Conservation (phyloP, 2,113 vertebrate genomes). For the Xenopus laevis region DNA sequence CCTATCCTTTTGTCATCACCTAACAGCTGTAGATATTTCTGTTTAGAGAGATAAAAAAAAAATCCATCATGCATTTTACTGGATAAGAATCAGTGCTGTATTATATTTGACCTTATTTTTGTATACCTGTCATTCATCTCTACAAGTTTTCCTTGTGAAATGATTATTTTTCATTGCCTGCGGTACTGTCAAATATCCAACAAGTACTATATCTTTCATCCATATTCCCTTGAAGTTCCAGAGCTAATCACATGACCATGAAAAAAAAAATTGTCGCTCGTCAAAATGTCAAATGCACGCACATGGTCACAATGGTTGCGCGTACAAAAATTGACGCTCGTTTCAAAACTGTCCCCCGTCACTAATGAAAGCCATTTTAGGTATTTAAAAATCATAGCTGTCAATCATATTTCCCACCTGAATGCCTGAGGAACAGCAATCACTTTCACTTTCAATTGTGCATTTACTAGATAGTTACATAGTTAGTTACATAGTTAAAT, state of each 20-base stretch:
- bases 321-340: too few relatives aligned
- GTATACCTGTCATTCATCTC: constrained; percentile 23
- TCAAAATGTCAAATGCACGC: too few relatives aligned
- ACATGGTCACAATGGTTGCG: too few relatives aligned
- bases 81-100: constrained; percentile 14
- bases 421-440: too few relatives aligned
- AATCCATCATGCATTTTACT: constrained; percentile 8
- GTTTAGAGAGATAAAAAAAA: background rate
- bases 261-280: too few relatives aligned
- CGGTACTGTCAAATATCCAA: constrained; percentile 35
- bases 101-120: constrained; percentile 29
- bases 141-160: constrained; percentile 21
- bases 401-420: too few relatives aligned
- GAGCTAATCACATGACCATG: constrained; percentile 35
- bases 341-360: too few relatives aligned
- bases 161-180: constrained; percentile 39
- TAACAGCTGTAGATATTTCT: background rate
- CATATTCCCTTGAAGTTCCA: constrained; percentile 21
- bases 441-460: too few relatives aligned
- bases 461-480: too few relatives aligned
- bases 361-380: too few relatives aligned
- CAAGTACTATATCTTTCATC: constrained; percentile 19
- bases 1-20: background rate
- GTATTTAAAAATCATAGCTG: too few relatives aligned
- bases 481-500: too few relatives aligned